Evolutionary conservation across 2,888 invertebrate genomes (phyloP), one percentile per base, ranked within the genome.

Genomic region (Eupithecia abbreviata): DNA sequence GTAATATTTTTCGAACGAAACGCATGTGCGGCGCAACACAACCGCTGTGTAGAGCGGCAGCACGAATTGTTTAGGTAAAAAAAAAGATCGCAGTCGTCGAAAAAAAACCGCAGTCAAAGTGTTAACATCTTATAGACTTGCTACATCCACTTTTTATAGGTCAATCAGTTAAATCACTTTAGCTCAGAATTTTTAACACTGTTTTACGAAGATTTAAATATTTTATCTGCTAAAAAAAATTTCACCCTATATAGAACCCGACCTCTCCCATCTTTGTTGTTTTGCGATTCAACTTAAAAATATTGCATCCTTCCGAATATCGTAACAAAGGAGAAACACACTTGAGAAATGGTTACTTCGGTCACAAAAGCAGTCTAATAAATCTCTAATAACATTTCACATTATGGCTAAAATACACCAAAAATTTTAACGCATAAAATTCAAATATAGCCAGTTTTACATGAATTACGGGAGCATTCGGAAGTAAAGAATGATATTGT

Each of bases 401-500:
- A 79, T 81, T 82, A 82, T 43, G 71, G 77, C 79, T 78, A 78
- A 81, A 79, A 87, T 86, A 88, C 85, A 87, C 86, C 83, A 86
- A 90, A 90, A 90, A 90, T 90, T 88, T 89, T 86, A 85, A 85
- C 89, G 89, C 87, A 93, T 93, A 93, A 93, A 93, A 93, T 92
- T 93, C 91, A 90, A 90, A 93, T 93, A 91, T 91, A 89, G 90
- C 89, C 90, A 92, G 90, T 92, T 93, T 90, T 91, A 91, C 90
- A 92, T 94, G 93, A 94, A 93, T 94, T 93, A 94, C 91, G 88
- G 82, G 88, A 90, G 90, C 89, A 92, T 91, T 89, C 91, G 88
- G 90, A 90, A 91, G 91, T 92, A 92, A 94, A 93, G 91, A 92
- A 94, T 93, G 92, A 93, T 93, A 94, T 93, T 94, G 93, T 92